These are phyloP conservation scores for Osmerus mordax DNA, from an alignment of 2,113 vertebrate species.

Conservation along the genomic window DNA sequence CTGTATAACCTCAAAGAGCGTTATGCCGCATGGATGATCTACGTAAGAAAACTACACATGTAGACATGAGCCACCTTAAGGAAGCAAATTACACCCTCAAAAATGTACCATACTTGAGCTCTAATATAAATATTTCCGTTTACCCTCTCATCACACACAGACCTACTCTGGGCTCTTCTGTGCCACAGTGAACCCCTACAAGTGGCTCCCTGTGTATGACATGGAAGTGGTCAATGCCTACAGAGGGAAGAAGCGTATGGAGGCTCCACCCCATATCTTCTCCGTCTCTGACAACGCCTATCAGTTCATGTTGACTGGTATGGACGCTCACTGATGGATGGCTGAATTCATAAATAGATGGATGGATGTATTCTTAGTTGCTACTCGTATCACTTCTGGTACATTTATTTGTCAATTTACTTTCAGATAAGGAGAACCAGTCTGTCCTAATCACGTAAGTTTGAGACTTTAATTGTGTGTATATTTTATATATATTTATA, in stretches of 20 bases:
- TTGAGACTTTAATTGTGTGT: neutral
- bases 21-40: constrained; percentile 82
- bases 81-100: neutral
- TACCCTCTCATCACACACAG: constrained; percentile 31
- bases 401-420: neutral
- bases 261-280: constrained; percentile 76
- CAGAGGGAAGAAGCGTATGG: constrained; percentile 72
- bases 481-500: neutral
- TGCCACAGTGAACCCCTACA: constrained; percentile 73
- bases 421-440: constrained; percentile 72
- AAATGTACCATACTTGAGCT: neutral
- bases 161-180: constrained; percentile 73
- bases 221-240: constrained; percentile 68
- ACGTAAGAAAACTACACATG: constrained; percentile 62
- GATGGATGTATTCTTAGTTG: neutral
- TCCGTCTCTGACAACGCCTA: constrained; percentile 79
- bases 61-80: too few species aligned
- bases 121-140: neutral
- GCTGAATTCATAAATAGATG: too few species aligned
- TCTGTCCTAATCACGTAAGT: constrained; percentile 76
- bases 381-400: neutral
- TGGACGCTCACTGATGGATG: neutral
- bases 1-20: constrained; percentile 81
- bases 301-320: constrained; percentile 78
- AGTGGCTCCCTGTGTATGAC: constrained; percentile 74